These are phyloP conservation scores for Eupithecia vulgata DNA, from an alignment of 2,888 invertebrate species.

Conservation along the genomic window DNA sequence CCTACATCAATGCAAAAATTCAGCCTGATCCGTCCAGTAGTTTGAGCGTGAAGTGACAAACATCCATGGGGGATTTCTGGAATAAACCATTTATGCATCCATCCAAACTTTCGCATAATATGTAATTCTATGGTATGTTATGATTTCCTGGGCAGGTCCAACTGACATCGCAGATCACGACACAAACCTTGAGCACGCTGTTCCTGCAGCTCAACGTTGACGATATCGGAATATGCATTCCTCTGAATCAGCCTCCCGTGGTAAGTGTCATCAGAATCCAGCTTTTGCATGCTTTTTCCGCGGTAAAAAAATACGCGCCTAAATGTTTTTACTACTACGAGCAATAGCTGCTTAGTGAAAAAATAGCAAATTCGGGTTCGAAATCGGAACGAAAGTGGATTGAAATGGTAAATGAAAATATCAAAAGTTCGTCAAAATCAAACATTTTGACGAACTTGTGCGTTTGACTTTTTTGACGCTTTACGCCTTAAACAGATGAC, in stretches of 20 bases:
- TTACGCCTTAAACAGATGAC: no score
- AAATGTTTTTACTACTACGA: neutral
- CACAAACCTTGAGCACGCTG: conserved; percentile 93
- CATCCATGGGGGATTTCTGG: no score
- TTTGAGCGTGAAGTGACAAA: no score
- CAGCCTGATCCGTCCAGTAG: no score
- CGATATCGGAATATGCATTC: conserved; percentile 98
- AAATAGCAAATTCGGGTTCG: no score
- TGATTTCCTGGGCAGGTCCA: conserved; percentile 81
- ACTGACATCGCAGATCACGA: conserved; percentile 88
- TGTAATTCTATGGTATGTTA: neutral
- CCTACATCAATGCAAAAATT: no score
- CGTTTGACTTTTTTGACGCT: no score
- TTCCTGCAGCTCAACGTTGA: conserved; percentile 97
- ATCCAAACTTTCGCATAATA: neutral
- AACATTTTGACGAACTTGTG: no score
- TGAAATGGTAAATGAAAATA: neutral
- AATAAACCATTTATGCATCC: no score
- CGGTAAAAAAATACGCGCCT: neutral
- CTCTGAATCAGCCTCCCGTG: conserved; percentile 92
- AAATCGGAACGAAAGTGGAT: no score
- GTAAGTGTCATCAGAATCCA: conserved; percentile 53
- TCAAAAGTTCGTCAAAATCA: neutral
- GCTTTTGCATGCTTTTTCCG: neutral
- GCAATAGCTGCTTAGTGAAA: neutral